Evolutionary conservation across 2,888 invertebrate species (phyloP).

Genomic region (Mythimna ferrago): DNA sequence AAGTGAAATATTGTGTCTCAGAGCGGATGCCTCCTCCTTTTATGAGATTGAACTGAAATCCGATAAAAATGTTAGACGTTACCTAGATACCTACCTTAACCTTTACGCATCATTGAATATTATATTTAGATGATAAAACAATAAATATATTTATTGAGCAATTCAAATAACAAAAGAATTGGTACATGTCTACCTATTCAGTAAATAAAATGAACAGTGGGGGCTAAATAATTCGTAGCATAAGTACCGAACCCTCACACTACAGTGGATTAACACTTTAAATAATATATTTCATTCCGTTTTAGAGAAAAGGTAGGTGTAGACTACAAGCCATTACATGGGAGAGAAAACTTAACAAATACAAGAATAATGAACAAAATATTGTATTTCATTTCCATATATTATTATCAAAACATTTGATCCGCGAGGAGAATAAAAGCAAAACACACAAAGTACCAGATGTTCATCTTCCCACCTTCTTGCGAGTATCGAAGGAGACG

Average conservation of each 20-base stretch:
- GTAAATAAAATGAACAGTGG: too few species aligned
- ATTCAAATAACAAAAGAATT: too few species aligned
- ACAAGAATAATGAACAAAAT: slow-evolving; percentile 15
- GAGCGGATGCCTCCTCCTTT: slow-evolving; percentile 83
- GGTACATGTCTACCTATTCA: too few species aligned
- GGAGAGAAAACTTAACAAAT: slow-evolving; percentile 5
- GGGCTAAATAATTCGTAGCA: too few species aligned
- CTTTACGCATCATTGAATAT: slow-evolving; percentile 19
- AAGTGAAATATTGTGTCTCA: slow-evolving; percentile 88
- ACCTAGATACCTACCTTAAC: slow-evolving; percentile 32
- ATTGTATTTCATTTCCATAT: slow-evolving; percentile 26
- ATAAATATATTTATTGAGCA: not conserved
- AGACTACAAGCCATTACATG: not conserved
- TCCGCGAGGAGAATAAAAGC: slow-evolving; percentile 48
- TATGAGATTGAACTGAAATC: slow-evolving; percentile 86
- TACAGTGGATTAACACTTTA: too few species aligned
- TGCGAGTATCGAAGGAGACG: slow-evolving; percentile 47
- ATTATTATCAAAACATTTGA: slow-evolving; percentile 45
- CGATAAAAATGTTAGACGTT: slow-evolving; percentile 74
- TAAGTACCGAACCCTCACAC: too few species aligned
- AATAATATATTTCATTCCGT: too few species aligned
- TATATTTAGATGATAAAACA: not conserved
- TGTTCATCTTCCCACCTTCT: slow-evolving; percentile 60
- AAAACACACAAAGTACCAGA: slow-evolving; percentile 60
- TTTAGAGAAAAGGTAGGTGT: not conserved